These are phyloP conservation scores for Torymus auratus DNA, from an alignment of 2,888 invertebrate genomes.

Conservation along the genomic window DNA sequence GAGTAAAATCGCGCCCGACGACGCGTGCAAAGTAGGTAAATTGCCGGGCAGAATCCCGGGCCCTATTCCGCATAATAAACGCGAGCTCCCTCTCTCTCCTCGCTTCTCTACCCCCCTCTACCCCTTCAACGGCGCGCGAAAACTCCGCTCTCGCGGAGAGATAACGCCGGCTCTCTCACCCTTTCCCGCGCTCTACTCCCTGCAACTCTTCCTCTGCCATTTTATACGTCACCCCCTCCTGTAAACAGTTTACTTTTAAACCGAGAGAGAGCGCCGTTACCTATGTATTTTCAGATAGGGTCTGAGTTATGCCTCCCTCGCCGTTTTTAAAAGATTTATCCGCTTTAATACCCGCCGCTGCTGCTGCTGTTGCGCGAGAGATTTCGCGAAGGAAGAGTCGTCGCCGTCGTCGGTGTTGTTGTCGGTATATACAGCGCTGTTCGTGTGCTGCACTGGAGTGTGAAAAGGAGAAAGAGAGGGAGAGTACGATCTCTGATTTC, in stretches of 20 bases:
- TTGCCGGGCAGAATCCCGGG: slow-evolving; percentile 23
- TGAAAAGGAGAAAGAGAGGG: background rate
- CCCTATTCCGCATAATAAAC: slow-evolving; percentile 45
- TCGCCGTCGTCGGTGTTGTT: slow-evolving; percentile 18
- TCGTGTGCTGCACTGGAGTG: background rate
- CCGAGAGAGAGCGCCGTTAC: slow-evolving; percentile 64
- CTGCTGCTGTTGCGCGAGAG: slow-evolving; percentile 29
- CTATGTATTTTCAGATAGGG: slow-evolving; percentile 75
- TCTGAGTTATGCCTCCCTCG: slow-evolving; percentile 70
- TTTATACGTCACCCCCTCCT: background rate
- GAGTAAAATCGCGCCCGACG: no score
- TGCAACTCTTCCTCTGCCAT: no score
- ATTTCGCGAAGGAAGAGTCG: slow-evolving; percentile 25
- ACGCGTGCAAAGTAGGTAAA: slow-evolving; percentile 40
- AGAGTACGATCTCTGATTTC: no score
- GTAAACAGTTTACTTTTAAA: slow-evolving; percentile 73
- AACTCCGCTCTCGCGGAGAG: slow-evolving; percentile 26
- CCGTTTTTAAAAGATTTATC: slow-evolving; percentile 75
- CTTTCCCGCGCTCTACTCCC: background rate
- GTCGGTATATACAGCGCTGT: background rate
- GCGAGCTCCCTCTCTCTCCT: background rate
- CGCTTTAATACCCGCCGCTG: slow-evolving; percentile 61
- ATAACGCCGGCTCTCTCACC: slow-evolving; percentile 11
- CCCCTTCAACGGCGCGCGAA: slow-evolving; percentile 24
- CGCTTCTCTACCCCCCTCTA: background rate